Base-by-base conservation (phyloP, 35 echinoderm and acorn worm species). In the Acanthaster planci region DNA sequence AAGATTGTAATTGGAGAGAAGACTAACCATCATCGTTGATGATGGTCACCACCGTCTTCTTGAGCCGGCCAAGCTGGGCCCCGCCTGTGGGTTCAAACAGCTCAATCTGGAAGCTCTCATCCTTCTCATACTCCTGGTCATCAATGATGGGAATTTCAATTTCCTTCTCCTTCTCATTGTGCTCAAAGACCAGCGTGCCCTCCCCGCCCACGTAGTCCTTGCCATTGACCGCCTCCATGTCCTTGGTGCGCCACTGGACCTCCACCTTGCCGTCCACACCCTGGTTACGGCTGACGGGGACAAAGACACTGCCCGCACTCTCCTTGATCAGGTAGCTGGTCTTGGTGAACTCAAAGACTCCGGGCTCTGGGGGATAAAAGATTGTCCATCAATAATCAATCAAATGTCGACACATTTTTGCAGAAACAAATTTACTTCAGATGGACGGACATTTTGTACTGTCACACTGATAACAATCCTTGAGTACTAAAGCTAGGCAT, bases 101-200 rank as follows among this genome's bases (percentile, higher is more conserved):
- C 38, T 97, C 95, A 59, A 97, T 64, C 64, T 97, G 82, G 60
- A 97, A 97, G 51, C 91, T 93, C 76, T 97, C 91, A 57, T 97
- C 95, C 77, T 97, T 97, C 91, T 97, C 95, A 38, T 91, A 97
- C 75, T 97, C 95, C 77, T 93, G 91, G 53, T 97, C 95, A 37
- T 97, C 95, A 51, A 97, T 90, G 80, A 97, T 97, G 7, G 95
- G 91, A 56, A 97, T 97, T 26, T 92, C 87, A 34, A 97, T 93
- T 52, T 78, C 90, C 79, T 97, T 97, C 88, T 97, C 95, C 32
- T 88, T 51, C 58, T 97, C 95, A 17, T 92, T 85, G 39, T 97
- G 95, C 80, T 93, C 95, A 60, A 97, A 97, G 68, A 88, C 81
- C 18, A 97, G 88, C 2, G 32, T 90, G 5, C 95, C 95, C 39